Evolutionary conservation across 2,113 vertebrate genomes (phyloP).

Genomic region (Sturnus vulgaris): DNA sequence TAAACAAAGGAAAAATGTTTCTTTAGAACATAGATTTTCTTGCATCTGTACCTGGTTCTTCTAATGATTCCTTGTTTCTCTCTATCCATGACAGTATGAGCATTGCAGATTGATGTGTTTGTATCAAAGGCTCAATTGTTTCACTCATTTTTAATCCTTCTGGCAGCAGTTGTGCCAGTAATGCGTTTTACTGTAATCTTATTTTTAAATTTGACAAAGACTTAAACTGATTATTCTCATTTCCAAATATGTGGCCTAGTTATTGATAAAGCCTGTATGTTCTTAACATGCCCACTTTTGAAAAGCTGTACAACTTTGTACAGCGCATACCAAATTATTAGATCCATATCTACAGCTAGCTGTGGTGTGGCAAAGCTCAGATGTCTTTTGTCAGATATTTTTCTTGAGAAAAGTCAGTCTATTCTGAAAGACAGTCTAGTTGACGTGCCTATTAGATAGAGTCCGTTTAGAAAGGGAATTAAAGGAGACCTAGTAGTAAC

Average conservation of each 20-base stretch:
- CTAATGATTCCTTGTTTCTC: not conserved
- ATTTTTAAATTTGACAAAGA: not conserved
- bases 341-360: not conserved
- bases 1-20: not conserved
- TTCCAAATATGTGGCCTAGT: not conserved
- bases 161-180: not conserved
- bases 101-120: not conserved
- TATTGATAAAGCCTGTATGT: not conserved
- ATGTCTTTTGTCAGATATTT: not conserved
- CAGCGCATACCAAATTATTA: fast-evolving
- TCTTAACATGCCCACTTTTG: not conserved
- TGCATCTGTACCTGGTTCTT: not conserved
- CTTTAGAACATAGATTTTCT: not conserved
- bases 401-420: not conserved
- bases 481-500: not conserved
- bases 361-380: not conserved
- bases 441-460: not conserved
- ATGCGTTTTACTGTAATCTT: not conserved
- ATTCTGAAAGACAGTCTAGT: not conserved
- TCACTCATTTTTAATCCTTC: not conserved
- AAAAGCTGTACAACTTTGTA: not conserved
- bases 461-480: not conserved
- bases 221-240: not conserved
- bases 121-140: not conserved
- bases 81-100: not conserved